Conservation (phyloP, 2,113 vertebrate species). For the Picathartes gymnocephalus region DNA sequence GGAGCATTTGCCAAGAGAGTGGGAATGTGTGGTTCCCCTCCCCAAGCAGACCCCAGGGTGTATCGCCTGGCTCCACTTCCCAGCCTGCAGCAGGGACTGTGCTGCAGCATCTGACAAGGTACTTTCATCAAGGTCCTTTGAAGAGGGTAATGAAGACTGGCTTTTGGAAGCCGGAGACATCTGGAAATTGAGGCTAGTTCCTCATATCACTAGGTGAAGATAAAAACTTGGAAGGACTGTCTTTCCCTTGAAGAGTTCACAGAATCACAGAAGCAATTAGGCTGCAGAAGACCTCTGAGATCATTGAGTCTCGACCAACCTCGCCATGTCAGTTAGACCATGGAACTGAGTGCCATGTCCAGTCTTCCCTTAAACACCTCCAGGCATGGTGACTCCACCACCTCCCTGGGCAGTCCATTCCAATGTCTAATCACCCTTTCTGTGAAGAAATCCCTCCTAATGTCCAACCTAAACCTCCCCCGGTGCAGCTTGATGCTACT, state of each 20-base stretch:
- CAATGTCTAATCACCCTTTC: neutral
- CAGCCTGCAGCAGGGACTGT: neutral
- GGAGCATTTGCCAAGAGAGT: neutral
- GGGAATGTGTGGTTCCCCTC: neutral
- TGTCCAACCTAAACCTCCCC: neutral
- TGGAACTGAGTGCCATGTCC: no score
- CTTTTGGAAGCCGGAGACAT: neutral
- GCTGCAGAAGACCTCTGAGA: neutral
- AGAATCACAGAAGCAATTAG: neutral
- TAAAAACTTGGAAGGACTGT: neutral
- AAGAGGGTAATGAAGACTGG: neutral
- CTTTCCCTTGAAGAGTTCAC: neutral
- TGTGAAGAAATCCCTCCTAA: neutral
- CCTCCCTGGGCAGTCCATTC: neutral
- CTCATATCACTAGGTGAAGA: neutral
- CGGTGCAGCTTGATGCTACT: neutral
- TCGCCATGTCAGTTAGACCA: neutral
- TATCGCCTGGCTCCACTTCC: neutral
- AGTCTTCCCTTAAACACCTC: neutral
- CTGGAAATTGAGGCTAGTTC: neutral
- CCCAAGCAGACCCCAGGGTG: fast-evolving
- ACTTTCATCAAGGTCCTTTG: neutral
- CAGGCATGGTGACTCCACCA: neutral
- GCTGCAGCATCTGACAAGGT: neutral
- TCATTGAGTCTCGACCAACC: neutral